Conservation (phyloP, 2,113 vertebrate species). For the Eublepharis macularius region DNA sequence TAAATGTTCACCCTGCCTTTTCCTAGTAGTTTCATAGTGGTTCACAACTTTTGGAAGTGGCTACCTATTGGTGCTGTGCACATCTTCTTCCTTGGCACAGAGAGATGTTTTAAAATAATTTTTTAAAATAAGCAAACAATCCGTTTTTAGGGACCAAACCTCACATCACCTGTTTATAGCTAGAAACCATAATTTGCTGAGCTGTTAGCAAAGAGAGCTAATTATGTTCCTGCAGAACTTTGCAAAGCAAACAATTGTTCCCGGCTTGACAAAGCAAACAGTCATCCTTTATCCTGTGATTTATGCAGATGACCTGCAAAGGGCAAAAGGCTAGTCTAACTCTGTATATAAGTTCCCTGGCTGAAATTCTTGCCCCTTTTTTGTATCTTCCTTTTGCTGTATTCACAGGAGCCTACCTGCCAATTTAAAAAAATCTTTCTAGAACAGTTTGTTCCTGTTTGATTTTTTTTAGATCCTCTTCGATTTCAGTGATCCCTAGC, state of each 20-base stretch:
- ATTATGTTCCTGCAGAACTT: not conserved
- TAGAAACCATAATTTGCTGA: not conserved
- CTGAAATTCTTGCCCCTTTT: not conserved
- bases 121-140: not conserved
- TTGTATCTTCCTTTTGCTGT: not conserved
- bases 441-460: not conserved
- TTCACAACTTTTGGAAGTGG: not conserved
- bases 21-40: not conserved
- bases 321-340: not conserved
- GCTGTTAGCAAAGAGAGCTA: not conserved
- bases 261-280: not conserved
- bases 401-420: not conserved
- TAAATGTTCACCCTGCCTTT: not conserved
- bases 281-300: not conserved
- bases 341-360: not conserved
- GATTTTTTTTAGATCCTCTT: not conserved
- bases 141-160: not conserved
- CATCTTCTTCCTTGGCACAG: not conserved
- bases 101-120: not conserved
- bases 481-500: not conserved
- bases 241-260: not conserved
- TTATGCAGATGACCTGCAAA: not conserved
- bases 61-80: not conserved
- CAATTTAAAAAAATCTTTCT: not conserved
- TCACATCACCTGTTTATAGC: not conserved